These are phyloP conservation scores for Zele albiditarsus DNA, from an alignment of 2,888 invertebrate species.

Conservation along the genomic window DNA sequence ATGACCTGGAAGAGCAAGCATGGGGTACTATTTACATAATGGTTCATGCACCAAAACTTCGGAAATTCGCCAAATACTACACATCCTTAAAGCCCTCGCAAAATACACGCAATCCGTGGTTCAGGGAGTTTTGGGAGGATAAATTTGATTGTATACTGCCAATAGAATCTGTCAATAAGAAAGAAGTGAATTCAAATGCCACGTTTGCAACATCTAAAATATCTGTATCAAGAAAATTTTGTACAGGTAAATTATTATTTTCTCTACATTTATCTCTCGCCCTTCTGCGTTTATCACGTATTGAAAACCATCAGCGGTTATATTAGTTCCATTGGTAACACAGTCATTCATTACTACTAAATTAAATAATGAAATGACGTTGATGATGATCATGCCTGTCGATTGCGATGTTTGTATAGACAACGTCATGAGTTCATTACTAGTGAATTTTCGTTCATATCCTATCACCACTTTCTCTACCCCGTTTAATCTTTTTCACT, in stretches of 20 bases:
- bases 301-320: too few relatives aligned
- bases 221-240: neutral
- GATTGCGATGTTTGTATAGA: too few relatives aligned
- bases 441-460: too few relatives aligned
- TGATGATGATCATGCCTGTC: too few relatives aligned
- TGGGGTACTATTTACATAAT: constrained; percentile 83
- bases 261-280: too few relatives aligned
- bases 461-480: too few relatives aligned
- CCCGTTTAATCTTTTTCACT: too few relatives aligned
- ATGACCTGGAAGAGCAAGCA: constrained; percentile 79
- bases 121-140: constrained; percentile 85
- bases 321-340: too few relatives aligned
- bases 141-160: constrained; percentile 79
- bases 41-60: constrained; percentile 82
- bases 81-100: constrained; percentile 78
- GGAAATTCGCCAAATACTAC: constrained; percentile 80
- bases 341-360: too few relatives aligned
- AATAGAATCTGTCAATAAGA: constrained; percentile 28
- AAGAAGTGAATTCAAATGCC: constrained; percentile 40
- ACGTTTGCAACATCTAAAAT: constrained; percentile 26
- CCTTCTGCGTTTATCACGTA: too few relatives aligned
- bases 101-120: constrained; percentile 83
- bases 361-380: too few relatives aligned
- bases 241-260: neutral
- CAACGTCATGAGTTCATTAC: too few relatives aligned